These are phyloP conservation scores for Petromus typicus DNA, from an alignment of 2,113 vertebrate species.

Conservation along the genomic window DNA sequence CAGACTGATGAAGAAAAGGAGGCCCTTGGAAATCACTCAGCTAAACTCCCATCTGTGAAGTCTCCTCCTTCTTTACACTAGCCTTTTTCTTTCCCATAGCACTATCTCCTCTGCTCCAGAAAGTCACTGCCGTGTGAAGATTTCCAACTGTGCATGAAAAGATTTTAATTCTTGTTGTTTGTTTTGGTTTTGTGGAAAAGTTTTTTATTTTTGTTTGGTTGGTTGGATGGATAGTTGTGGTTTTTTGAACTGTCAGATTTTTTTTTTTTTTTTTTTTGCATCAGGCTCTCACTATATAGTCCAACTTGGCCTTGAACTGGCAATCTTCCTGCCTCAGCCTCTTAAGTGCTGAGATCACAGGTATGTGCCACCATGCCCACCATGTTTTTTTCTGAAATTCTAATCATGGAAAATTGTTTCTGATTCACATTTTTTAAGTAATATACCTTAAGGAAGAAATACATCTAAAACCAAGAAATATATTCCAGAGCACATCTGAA, in stretches of 20 bases:
- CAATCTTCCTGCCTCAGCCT: neutral
- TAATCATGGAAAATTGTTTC: slow-evolving; percentile 33
- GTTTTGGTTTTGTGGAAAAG: neutral
- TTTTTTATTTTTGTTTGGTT: neutral
- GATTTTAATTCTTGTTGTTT: neutral
- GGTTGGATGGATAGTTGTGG: neutral
- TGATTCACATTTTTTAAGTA: slow-evolving; percentile 11
- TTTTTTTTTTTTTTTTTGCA: neutral
- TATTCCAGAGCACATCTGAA: neutral
- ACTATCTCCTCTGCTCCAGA: neutral
- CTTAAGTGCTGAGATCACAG: neutral
- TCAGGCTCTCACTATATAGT: neutral
- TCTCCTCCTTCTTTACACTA: neutral
- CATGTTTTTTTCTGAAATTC: neutral
- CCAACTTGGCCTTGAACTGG: neutral
- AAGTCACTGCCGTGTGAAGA: neutral
- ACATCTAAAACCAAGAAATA: slow-evolving; percentile 27
- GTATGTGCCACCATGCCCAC: neutral
- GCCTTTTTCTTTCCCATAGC: neutral
- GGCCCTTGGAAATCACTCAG: neutral
- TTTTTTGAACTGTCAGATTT: neutral
- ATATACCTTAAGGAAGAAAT: slow-evolving; percentile 28
- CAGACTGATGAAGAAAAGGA: neutral
- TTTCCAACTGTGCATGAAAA: neutral
- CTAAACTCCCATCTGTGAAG: neutral